Conservation (phyloP, 2,797 vertebrate genomes). For the Catostomus latipinnis region DNA sequence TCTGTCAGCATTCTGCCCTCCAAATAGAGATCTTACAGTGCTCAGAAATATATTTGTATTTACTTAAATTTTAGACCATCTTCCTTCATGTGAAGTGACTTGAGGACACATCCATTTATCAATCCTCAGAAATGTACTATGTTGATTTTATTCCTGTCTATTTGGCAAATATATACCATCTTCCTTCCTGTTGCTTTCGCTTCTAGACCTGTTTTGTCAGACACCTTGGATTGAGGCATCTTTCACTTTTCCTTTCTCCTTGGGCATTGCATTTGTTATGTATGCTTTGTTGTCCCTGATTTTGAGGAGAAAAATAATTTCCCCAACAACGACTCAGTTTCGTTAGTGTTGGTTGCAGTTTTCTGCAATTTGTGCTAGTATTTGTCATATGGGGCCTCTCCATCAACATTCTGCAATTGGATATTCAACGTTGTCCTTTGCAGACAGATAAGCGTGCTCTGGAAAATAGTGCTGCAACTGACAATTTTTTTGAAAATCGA, state of each 20-base stretch:
- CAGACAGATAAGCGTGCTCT: not conserved
- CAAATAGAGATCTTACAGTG: not conserved
- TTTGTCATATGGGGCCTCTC: not conserved
- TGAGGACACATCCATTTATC: constrained; percentile 31
- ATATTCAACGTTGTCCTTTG: not conserved
- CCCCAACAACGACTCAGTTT: constrained; percentile 53
- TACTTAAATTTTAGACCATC: constrained; percentile 30
- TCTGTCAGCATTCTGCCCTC: constrained; percentile 1
- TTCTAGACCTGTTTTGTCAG: constrained; percentile 24
- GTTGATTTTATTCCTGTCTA: constrained; percentile 2
- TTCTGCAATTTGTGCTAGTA: constrained; percentile 40
- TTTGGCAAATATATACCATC: constrained; percentile 5
- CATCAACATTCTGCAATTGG: not conserved
- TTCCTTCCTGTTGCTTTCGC: constrained; percentile 36
- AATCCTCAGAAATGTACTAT: constrained; percentile 4
- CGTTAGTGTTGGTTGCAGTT: constrained; percentile 58
- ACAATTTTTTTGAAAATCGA: no score
- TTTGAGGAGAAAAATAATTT: constrained; percentile 62
- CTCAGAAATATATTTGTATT: constrained; percentile 24
- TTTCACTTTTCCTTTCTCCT: constrained; percentile 57
- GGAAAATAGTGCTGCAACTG: no score
- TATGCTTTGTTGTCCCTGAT: constrained; percentile 33
- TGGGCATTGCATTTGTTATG: constrained; percentile 58
- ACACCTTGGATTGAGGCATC: constrained; percentile 46
- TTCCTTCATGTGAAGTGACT: constrained; percentile 44